These are phyloP conservation scores for Balaenoptera acutorostrata DNA, from an alignment of 2,113 vertebrate genomes.

Conservation along the genomic window DNA sequence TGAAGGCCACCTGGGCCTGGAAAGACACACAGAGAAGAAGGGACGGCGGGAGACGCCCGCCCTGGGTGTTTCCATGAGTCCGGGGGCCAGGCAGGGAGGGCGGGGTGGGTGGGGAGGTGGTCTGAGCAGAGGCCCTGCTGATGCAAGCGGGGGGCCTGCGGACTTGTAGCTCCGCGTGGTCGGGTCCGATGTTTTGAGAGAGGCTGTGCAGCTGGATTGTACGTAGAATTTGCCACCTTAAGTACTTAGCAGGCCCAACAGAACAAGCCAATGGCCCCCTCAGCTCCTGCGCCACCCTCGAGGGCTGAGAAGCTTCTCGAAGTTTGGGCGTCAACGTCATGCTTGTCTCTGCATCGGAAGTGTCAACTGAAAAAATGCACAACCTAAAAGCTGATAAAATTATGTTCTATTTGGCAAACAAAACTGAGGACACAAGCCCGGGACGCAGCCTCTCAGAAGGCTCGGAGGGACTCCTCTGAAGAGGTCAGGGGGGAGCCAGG, in stretches of 20 bases:
- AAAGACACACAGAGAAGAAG: neutral
- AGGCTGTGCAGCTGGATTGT: neutral
- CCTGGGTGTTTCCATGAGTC: too few species aligned
- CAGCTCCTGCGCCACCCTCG: fast-evolving
- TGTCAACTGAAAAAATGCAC: too few species aligned
- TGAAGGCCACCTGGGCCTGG: neutral
- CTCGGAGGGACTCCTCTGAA: fast-evolving
- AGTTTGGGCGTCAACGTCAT: fast-evolving
- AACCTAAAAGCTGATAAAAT: neutral
- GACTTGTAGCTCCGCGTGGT: fast-evolving
- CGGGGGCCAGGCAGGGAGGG: neutral
- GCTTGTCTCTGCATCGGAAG: neutral
- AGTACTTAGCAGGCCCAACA: neutral
- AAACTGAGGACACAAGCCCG: neutral
- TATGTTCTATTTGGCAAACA: neutral
- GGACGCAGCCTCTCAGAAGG: neutral
- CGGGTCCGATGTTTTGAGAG: neutral
- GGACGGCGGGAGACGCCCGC: fast-evolving
- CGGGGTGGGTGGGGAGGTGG: neutral
- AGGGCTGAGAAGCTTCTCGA: neutral
- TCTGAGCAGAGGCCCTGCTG: neutral
- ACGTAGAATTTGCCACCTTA: neutral
- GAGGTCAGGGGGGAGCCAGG: neutral
- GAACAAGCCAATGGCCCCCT: neutral
- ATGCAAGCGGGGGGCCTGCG: fast-evolving